Evolutionary conservation across 2,797 vertebrate genomes (phyloP).

Genomic region (Tragopan temminckii): DNA sequence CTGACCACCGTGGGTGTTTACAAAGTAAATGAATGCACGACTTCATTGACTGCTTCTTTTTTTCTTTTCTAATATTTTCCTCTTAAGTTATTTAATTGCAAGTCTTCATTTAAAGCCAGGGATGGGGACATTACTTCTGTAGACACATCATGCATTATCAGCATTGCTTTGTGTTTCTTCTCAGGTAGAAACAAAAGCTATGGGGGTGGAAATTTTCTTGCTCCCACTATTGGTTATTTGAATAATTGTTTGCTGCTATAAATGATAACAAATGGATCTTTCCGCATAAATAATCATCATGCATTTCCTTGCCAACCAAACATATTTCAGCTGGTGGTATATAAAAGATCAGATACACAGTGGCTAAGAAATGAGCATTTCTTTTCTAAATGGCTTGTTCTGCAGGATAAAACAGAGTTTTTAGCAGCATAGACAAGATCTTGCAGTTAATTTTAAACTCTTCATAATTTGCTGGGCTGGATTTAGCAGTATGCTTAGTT

Average conservation of each 20-base stretch:
- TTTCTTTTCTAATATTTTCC: not conserved
- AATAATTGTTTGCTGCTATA: conserved; percentile 61
- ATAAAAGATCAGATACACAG: not conserved
- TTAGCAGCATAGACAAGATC: conserved; percentile 39
- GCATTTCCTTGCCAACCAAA: conserved; percentile 40
- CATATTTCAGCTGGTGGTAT: not conserved
- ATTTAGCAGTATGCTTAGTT: conserved; percentile 46
- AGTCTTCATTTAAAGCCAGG: conserved; percentile 55
- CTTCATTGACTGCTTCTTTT: not conserved
- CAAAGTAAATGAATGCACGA: conserved; percentile 20
- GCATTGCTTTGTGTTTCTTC: conserved; percentile 50
- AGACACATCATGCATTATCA: not conserved
- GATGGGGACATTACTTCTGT: conserved; percentile 43
- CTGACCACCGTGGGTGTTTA: not conserved
- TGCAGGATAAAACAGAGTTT: conserved; percentile 51
- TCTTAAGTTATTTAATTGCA: conserved; percentile 58
- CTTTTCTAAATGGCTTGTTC: conserved; percentile 23
- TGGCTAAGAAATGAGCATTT: not conserved
- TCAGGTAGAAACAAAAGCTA: conserved; percentile 41
- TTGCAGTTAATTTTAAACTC: conserved; percentile 51
- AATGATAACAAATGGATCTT: conserved; percentile 69
- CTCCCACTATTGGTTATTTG: conserved; percentile 53
- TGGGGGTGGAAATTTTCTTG: conserved; percentile 46
- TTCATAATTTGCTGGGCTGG: not conserved
- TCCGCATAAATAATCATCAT: conserved; percentile 62